These are phyloP conservation scores for Crocallis elinguaria DNA, from an alignment of 2,888 invertebrate species.

Conservation along the genomic window DNA sequence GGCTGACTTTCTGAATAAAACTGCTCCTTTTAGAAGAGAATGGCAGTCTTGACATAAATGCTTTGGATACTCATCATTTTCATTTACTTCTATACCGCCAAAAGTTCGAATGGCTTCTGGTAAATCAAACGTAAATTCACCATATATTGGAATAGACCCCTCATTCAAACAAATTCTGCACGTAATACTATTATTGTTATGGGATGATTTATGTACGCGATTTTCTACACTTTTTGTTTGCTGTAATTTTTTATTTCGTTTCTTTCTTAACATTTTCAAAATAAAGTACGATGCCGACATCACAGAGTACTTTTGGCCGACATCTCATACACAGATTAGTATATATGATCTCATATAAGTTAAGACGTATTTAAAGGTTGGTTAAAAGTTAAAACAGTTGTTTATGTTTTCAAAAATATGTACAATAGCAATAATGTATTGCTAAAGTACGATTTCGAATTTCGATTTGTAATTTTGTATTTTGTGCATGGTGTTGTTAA, in stretches of 20 bases:
- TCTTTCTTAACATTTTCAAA: constrained; percentile 29
- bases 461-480: no score
- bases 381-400: no score
- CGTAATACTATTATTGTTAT: neutral
- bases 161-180: constrained; percentile 67
- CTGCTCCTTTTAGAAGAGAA: constrained; percentile 52
- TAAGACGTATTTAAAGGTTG: no score
- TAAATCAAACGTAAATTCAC: constrained; percentile 42
- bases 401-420: no score
- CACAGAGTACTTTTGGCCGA: no score
- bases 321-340: no score
- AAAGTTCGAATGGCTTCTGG: constrained; percentile 56
- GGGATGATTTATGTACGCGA: neutral
- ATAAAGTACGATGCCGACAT: constrained; percentile 36
- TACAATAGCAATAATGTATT: no score
- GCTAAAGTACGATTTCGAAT: no score
- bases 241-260: constrained; percentile 7
- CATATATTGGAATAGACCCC: constrained; percentile 56
- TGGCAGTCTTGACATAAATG: constrained; percentile 56
- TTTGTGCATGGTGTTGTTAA: no score
- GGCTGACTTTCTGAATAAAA: constrained; percentile 57
- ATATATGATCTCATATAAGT: no score
- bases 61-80: constrained; percentile 57
- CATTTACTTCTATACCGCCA: constrained; percentile 49
- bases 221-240: constrained; percentile 1